Evolutionary conservation across 2,797 vertebrate species (phyloP), one percentile per base, ranked within the genome.

Genomic region (Gymnocypris eckloni): DNA sequence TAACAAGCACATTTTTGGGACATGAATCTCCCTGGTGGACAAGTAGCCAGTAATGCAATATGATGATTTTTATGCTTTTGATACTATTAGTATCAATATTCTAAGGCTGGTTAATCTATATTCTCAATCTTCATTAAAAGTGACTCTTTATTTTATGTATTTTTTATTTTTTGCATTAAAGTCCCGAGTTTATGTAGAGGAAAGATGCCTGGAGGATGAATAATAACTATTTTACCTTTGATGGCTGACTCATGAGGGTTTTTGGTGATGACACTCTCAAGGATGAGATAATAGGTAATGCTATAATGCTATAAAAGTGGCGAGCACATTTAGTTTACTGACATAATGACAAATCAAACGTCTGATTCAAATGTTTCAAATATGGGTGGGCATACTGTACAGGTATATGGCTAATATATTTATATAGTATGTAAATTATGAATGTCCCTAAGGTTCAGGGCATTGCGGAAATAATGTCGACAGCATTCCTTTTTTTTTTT

Each of bases 151-250:
- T 82, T 28, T 16, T n/a, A 15, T 45, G 28, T 28, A 28, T 72
- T 11, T 50, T 7, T 8, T 9, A 28, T 48, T 72, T 25, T 48
- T 73, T 28, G 22, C 43, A 48, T 25, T 43, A 50, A 2, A 73
- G 45, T 50, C 25, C 48, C 4, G 56, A 4, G 56, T 61, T 61
- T 61, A 61, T 71, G 48, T 43, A 52, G 22, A 69, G 66, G 41
- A 66, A 33, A 45, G 16, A 45, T 66, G 50, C 11, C 18, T 22
- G 67, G 70, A 10, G 70, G 45, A 16, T 50, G 70, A 56, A 45
- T 39, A 72, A 25, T 81, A 67, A 86, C 52, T 56, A 52, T 78
- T 50, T 75, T 76, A 78, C 41, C 80, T 71, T 59, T 78, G 43
- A 77, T 79, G 75, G 59, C 22, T 78, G 52, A 86, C 37, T 67